Evolutionary conservation across 2,797 vertebrate species (phyloP).

Genomic region (Manis javanica): DNA sequence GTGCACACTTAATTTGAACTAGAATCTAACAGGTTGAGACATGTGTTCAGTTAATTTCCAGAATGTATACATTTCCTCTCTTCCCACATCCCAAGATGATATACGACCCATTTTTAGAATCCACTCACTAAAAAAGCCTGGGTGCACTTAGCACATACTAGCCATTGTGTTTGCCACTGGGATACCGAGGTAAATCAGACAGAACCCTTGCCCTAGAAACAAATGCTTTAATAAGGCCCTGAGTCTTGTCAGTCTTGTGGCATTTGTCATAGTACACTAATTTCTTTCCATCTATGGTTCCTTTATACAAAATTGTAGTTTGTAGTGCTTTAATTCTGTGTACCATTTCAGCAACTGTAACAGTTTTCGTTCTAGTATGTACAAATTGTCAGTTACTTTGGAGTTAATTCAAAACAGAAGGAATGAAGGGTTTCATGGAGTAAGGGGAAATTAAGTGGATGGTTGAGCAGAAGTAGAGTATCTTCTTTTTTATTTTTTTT

Average conservation of each 20-base stretch:
- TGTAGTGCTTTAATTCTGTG: not conserved
- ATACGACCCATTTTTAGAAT: not conserved
- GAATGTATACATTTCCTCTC: not conserved
- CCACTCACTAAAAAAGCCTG: not conserved
- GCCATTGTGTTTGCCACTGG: not conserved
- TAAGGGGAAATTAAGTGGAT: constrained; percentile 52
- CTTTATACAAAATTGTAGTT: constrained; percentile 17
- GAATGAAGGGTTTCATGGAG: constrained; percentile 2
- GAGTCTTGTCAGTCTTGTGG: not conserved
- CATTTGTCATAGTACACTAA: not conserved
- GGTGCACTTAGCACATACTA: not conserved
- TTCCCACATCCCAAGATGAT: not conserved
- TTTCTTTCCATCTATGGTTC: not conserved
- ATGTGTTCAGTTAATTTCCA: not conserved
- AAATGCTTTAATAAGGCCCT: constrained; percentile 25
- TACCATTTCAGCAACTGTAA: not conserved
- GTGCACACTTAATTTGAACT: not conserved
- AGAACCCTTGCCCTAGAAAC: constrained; percentile 8
- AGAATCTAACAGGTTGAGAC: not conserved
- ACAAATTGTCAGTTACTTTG: constrained; percentile 49
- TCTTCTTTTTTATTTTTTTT: not conserved
- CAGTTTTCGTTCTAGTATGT: constrained; percentile 37
- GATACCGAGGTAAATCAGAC: not conserved
- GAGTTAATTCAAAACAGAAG: constrained; percentile 74
- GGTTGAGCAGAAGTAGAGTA: constrained; percentile 31